Evolutionary conservation across 2,113 vertebrate genomes (phyloP), one percentile per base, ranked within the genome.

Genomic region (Sialia sialis): DNA sequence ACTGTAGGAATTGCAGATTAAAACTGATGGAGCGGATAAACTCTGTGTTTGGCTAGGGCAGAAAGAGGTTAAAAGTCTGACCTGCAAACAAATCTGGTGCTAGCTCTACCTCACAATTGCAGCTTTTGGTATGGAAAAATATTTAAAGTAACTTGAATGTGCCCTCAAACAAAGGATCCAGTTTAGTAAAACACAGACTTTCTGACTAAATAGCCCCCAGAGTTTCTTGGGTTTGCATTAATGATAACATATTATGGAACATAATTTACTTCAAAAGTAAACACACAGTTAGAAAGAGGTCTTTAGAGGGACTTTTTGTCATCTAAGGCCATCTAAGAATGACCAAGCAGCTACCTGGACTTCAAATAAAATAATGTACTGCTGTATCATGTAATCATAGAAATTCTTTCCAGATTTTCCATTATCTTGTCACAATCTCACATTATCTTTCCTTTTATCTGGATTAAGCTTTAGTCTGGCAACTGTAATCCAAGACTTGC

Each of bases 21-120:
- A 92, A 96, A 92, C 56, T 4, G 75, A 95, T 93, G 92, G 92
- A 68, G 67, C n/a, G 32, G 88, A 51, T 69, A 96, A 94, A 94
- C 68, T 83, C 75, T 83, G 32, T 91, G 77, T 86, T 91, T 73
- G 72, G 75, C 63, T 55, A 43, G 70, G 55, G 21, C 43, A 74
- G 43, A 81, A 83, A n/a, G 44, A 83, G 67, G 90, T 90, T 83
- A 95, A 66, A 96, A 96, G 87, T 95, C 92, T 94, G 90, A 94
- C 94, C 85, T 66, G 27, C 43, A 67, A 58, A 77, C 34, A 88
- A 85, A 96, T 88, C 79, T 83, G 54, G 7, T 73, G 44, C 44
- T 85, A 66, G 18, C 38, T 83, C 34, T 83, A 83, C 46, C 52
- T 88, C 72, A 85, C 75, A 95, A 80, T 1, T 43, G 39, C 55